phyloP scores from a whole-genome alignment of 2,888 invertebrate species.

The Lasioglossum zephyrum region DNA sequence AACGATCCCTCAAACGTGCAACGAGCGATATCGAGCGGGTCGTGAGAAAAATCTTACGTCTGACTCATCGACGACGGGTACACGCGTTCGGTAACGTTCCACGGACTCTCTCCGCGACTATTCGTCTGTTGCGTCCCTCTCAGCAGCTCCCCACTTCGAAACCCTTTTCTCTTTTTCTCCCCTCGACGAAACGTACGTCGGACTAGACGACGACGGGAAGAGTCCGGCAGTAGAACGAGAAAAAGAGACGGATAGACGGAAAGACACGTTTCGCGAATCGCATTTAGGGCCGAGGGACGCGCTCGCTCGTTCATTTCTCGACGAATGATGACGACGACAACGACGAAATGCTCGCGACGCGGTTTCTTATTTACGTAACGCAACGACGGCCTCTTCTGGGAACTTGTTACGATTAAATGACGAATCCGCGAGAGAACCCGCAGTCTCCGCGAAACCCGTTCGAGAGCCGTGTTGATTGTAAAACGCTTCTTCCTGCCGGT shows the following conservation, averaged over 20 bases:
- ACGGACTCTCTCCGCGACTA: constrained; percentile 31
- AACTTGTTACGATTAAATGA: constrained; percentile 6
- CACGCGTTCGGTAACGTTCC: constrained; percentile 34
- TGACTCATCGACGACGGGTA: constrained; percentile 58
- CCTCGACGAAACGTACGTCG: background rate
- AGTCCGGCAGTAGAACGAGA: background rate
- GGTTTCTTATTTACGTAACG: background rate
- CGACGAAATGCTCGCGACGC: background rate
- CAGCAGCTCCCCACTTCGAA: background rate
- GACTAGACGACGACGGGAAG: background rate
- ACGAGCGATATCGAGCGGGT: constrained; percentile 29
- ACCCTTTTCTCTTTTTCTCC: background rate
- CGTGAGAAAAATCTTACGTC: constrained; percentile 37
- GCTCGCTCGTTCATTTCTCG: background rate
- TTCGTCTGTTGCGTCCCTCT: constrained; percentile 20
- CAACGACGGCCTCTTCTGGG: background rate
- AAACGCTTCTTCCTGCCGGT: constrained; percentile 14
- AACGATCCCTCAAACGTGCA: background rate
- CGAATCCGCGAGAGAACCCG: background rate
- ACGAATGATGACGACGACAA: background rate
- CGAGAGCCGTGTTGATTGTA: constrained; percentile 16
- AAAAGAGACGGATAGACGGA: background rate
- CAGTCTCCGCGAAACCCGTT: constrained; percentile 15
- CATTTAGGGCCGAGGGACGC: constrained; percentile 8
- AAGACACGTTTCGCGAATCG: constrained; percentile 30